These are phyloP conservation scores for Microcaecilia unicolor DNA, from an alignment of 2,797 vertebrate species.

Conservation along the genomic window DNA sequence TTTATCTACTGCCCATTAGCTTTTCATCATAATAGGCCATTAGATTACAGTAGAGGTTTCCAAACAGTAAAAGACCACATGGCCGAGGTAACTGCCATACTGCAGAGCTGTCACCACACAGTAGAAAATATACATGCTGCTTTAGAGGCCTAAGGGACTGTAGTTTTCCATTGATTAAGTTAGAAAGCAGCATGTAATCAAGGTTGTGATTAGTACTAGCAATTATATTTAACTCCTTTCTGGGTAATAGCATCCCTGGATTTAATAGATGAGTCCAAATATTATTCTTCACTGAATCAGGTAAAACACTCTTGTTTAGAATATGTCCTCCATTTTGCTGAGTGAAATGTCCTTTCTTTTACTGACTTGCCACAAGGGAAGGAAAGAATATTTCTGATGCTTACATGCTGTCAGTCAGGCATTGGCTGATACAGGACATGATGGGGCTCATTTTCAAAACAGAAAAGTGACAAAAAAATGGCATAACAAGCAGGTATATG, in stretches of 20 bases:
- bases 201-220: background rate
- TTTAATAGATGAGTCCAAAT: background rate
- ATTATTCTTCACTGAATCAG: background rate
- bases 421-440: conserved; percentile 28
- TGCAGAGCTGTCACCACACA: background rate
- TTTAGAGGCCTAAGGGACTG: too few species aligned
- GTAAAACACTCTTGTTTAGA: background rate
- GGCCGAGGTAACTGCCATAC: background rate
- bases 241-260: background rate
- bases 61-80: conserved; percentile 14
- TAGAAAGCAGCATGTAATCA: background rate
- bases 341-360: conserved; percentile 10
- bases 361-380: conserved; percentile 7
- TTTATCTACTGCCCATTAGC: background rate
- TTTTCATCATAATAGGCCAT: conserved; percentile 1
- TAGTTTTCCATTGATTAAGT: background rate
- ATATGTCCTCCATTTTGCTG: background rate
- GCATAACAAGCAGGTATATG: too few species aligned
- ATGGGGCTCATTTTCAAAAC: too few species aligned
- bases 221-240: background rate
- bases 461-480: too few species aligned
- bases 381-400: conserved; percentile 9
- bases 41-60: background rate
- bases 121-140: background rate
- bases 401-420: conserved; percentile 29